A percentile compares a stretch with the other conserved stretches of the same genome.
These are phyloP conservation scores for Cylindroiulus punctatus DNA, from an alignment of 2,888 invertebrate species.

Conservation along the genomic window DNA sequence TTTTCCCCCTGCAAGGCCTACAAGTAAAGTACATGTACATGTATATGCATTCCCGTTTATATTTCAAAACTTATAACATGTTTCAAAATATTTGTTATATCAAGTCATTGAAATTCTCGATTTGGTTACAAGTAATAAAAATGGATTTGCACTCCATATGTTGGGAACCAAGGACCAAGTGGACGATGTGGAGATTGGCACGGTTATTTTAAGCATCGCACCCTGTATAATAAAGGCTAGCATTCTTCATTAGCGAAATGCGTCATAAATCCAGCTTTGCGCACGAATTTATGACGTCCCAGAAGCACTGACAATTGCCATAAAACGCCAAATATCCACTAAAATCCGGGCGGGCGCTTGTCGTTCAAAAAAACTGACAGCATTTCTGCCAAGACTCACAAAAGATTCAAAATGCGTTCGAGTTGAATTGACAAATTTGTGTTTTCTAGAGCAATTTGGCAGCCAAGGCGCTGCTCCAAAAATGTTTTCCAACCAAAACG, in stretches of 20 bases:
- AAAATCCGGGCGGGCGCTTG: neutral
- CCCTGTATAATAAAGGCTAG: neutral
- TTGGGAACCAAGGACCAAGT: too few relatives aligned
- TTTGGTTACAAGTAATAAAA: too few relatives aligned
- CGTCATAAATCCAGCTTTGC: neutral
- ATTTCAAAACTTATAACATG: too few relatives aligned
- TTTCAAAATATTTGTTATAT: too few relatives aligned
- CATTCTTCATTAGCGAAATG: neutral
- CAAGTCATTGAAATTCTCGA: too few relatives aligned
- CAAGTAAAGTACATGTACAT: too few relatives aligned
- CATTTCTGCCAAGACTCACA: neutral
- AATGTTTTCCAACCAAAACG: neutral
- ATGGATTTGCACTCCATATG: too few relatives aligned
- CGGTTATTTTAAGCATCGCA: neutral
- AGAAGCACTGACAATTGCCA: neutral
- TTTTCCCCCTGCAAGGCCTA: too few relatives aligned
- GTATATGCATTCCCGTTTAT: too few relatives aligned
- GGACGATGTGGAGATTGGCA: too few relatives aligned
- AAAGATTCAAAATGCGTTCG: neutral
- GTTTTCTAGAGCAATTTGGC: conserved; percentile 11
- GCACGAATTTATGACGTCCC: neutral
- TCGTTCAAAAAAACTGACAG: neutral
- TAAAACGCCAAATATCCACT: neutral
- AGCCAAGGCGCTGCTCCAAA: neutral
- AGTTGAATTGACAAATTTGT: neutral